These are phyloP conservation scores for Cheirogaleus medius DNA, from an alignment of 2,113 vertebrate genomes.

Conservation along the genomic window DNA sequence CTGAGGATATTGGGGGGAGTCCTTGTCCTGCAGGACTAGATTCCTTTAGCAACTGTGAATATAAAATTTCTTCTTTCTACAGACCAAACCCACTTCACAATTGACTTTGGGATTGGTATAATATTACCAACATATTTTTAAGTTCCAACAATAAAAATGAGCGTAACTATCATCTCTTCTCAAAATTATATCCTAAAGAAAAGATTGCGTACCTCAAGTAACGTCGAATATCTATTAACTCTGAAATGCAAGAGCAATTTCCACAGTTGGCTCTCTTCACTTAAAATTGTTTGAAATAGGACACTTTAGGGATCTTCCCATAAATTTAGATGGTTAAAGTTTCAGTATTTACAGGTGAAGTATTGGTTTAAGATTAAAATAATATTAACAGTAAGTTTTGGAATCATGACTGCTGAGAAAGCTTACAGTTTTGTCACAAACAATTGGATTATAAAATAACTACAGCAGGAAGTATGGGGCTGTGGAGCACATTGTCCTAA, in stretches of 20 bases:
- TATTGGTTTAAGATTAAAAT: neutral
- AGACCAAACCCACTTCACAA: neutral
- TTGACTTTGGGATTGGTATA: neutral
- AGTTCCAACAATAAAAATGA: neutral
- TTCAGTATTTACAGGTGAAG: neutral
- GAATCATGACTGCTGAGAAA: neutral
- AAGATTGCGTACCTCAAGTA: neutral
- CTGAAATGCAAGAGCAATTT: neutral
- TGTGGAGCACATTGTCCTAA: neutral
- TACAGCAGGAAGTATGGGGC: neutral
- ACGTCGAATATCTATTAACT: neutral
- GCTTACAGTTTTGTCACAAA: neutral
- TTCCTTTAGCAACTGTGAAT: neutral
- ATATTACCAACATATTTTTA: neutral
- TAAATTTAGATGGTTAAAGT: neutral
- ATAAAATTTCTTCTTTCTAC: neutral
- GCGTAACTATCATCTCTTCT: neutral
- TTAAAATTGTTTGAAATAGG: neutral
- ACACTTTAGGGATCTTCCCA: neutral
- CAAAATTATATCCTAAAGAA: neutral
- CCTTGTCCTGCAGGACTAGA: accelerated
- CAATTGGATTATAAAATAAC: neutral
- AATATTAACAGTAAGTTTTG: neutral
- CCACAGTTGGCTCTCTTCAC: neutral
- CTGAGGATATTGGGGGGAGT: neutral